These are phyloP conservation scores for Horisme vitalbata DNA, from an alignment of 2,888 invertebrate genomes.

Conservation along the genomic window DNA sequence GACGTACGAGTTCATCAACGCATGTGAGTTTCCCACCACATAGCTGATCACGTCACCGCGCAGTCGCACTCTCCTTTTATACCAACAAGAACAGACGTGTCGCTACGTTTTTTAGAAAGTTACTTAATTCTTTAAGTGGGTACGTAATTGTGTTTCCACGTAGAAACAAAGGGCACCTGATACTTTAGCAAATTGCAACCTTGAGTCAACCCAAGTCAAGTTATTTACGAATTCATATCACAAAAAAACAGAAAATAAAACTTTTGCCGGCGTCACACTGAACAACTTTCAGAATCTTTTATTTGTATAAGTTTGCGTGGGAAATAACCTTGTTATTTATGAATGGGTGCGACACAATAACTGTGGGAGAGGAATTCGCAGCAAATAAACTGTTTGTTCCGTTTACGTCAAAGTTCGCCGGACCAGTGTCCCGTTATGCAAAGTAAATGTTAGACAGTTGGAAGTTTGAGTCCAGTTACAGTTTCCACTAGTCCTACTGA, in stretches of 20 bases:
- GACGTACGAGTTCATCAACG: too few species aligned
- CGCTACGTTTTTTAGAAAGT: too few species aligned
- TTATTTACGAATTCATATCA: slow-evolving; percentile 20
- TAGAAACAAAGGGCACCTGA: too few species aligned
- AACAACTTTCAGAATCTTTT: slow-evolving; percentile 26
- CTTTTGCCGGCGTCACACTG: slow-evolving; percentile 9
- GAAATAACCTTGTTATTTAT: slow-evolving; percentile 27
- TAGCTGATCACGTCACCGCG: too few species aligned
- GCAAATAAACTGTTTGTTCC: slow-evolving; percentile 15
- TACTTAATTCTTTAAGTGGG: too few species aligned
- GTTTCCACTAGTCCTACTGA: too few species aligned
- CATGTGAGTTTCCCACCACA: too few species aligned
- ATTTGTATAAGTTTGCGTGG: slow-evolving; percentile 23
- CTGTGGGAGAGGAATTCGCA: slow-evolving; percentile 1
- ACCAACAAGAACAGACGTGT: slow-evolving; percentile 96
- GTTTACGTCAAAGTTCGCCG: slow-evolving; percentile 33
- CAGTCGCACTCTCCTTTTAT: slow-evolving; percentile 96
- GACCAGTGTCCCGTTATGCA: slow-evolving; percentile 24
- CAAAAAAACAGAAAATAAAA: slow-evolving; percentile 19
- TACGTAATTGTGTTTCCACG: too few species aligned
- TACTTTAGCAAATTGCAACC: too few species aligned
- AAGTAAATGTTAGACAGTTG: slow-evolving; percentile 30
- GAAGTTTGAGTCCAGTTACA: slow-evolving; percentile 19
- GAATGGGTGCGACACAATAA: slow-evolving; percentile 9
- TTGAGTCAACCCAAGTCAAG: not conserved